These are phyloP conservation scores for Encarsia formosa DNA, from an alignment of 2,888 invertebrate species.

Conservation along the genomic window DNA sequence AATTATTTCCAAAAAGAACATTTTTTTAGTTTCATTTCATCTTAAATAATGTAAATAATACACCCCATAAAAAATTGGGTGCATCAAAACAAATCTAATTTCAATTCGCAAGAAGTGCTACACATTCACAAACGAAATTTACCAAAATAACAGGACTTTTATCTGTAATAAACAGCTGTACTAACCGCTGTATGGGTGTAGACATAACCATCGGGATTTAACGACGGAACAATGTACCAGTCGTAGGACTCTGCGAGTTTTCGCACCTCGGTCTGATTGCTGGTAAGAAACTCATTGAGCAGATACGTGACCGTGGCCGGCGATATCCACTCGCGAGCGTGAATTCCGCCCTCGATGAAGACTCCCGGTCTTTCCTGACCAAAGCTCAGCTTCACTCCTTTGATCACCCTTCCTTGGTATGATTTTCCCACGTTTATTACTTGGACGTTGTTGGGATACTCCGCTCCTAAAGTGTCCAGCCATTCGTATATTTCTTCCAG, in stretches of 20 bases:
- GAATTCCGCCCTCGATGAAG: conserved; percentile 63
- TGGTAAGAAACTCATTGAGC: conserved; percentile 60
- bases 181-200: conserved; percentile 60
- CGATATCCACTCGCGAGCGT: conserved; percentile 74
- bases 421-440: conserved; percentile 23
- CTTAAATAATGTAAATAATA: no score
- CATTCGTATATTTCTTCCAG: conserved; percentile 57
- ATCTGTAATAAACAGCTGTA: no score
- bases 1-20: no score
- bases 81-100: no score
- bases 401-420: conserved; percentile 28
- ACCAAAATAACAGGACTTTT: no score
- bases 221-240: conserved; percentile 71
- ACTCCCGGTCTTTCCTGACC: conserved; percentile 54
- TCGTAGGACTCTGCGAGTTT: conserved; percentile 59
- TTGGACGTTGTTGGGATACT: conserved; percentile 44
- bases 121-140: no score
- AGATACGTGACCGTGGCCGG: conserved; percentile 64
- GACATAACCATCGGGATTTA: conserved; percentile 76
- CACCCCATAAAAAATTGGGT: no score
- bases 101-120: no score
- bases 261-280: conserved; percentile 53
- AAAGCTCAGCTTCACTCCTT: conserved; percentile 39
- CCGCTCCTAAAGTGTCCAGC: conserved; percentile 53
- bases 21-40: no score